Evolutionary conservation across 2,797 vertebrate genomes (phyloP).

Genomic region (Channallabes apus): DNA sequence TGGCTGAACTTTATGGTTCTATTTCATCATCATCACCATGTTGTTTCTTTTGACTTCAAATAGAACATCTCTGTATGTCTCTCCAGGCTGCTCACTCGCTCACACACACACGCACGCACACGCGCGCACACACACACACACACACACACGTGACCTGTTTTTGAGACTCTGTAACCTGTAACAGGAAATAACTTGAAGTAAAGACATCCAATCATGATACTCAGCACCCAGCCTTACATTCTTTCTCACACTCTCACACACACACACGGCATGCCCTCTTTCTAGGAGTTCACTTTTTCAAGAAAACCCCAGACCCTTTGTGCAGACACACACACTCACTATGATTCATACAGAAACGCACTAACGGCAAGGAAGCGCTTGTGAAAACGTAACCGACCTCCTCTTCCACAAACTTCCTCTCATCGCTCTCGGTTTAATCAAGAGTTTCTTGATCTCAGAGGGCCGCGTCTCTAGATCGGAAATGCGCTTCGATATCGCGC

Average conservation of each 20-base stretch:
- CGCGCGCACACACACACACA: too few relatives aligned
- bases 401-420: slow-evolving; percentile 36
- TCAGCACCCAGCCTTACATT: too few relatives aligned
- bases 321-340: neutral
- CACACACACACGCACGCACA: too few relatives aligned
- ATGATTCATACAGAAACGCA: slow-evolving; percentile 27
- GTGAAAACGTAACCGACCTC: slow-evolving; percentile 37
- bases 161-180: neutral
- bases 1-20: too few relatives aligned
- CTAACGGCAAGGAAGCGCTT: slow-evolving; percentile 48
- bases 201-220: neutral
- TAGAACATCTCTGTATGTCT: neutral
- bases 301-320: neutral
- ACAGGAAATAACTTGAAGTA: neutral
- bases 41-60: neutral
- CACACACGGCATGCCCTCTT: neutral
- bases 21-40: too few relatives aligned
- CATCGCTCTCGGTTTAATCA: neutral
- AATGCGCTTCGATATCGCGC: neutral
- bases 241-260: too few relatives aligned
- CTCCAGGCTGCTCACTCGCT: neutral
- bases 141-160: neutral
- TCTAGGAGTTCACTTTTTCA: neutral
- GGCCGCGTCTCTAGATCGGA: neutral
- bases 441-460: slow-evolving; percentile 12